Percentiles rank a stretch among this genome's conserved stretches.
Conservation (phyloP, 64 coral and sea anemone genomes). For the Montipora cactus region DNA sequence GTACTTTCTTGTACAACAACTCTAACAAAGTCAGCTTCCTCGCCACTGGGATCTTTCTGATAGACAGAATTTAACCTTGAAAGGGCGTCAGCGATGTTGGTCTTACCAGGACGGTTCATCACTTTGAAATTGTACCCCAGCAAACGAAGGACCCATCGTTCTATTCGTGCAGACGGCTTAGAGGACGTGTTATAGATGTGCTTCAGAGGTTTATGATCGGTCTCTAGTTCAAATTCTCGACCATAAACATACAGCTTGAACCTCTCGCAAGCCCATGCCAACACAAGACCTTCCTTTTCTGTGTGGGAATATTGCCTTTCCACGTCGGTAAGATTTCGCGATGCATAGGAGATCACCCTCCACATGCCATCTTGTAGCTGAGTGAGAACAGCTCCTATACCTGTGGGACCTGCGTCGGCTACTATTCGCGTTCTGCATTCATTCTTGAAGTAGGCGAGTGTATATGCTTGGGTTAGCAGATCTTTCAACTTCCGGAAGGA, state of each 20-base stretch:
- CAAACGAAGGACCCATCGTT: neutral
- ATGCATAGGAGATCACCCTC: conserved; percentile 46
- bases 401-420: conserved; percentile 30
- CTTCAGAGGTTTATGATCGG: no score
- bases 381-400: conserved; percentile 25
- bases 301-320: conserved; percentile 51
- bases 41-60: conserved; percentile 29
- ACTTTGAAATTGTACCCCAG: conserved; percentile 16
- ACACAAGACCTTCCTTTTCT: conserved; percentile 37
- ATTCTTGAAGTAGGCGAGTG: conserved; percentile 49
- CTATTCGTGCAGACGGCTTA: conserved; percentile 9
- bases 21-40: conserved; percentile 12
- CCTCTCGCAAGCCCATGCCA: conserved; percentile 7
- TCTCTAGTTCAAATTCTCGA: conserved; percentile 9
- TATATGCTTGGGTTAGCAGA: conserved; percentile 8
- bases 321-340: conserved; percentile 37
- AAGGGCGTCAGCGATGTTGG: conserved; percentile 11
- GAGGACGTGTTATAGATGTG: no score
- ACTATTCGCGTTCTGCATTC: conserved; percentile 44
- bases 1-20: conserved; percentile 1
- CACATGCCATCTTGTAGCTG: conserved; percentile 41
- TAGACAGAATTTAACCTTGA: conserved; percentile 18
- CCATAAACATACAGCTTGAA: conserved; percentile 9
- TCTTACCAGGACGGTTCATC: neutral
- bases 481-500: conserved; percentile 49